Evolutionary conservation across 2,888 invertebrate genomes (phyloP).

Genomic region (Formica aserva): DNA sequence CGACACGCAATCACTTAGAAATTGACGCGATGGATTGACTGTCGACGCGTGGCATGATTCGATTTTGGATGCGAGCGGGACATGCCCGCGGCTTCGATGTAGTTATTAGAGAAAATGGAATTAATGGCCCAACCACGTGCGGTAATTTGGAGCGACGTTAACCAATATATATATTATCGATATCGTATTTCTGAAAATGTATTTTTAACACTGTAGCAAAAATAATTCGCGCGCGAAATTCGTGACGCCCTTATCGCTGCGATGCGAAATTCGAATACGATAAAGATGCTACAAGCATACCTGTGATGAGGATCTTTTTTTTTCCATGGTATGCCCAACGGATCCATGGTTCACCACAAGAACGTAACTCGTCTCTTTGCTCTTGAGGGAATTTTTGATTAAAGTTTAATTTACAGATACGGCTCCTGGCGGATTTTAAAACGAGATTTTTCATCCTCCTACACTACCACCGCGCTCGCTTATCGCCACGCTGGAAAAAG

Average conservation of each 20-base stretch:
- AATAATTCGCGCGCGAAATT: conserved; percentile 4
- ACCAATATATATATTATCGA: conserved; percentile 14
- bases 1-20: conserved; percentile 72
- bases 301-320: conserved; percentile 20
- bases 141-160: conserved; percentile 35
- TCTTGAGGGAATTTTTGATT: conserved; percentile 71
- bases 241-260: background rate
- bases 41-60: conserved; percentile 67
- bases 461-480: conserved; percentile 15
- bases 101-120: conserved; percentile 58
- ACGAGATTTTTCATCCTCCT: conserved; percentile 70
- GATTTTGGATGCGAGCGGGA: conserved; percentile 63
- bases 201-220: background rate
- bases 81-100: conserved; percentile 46
- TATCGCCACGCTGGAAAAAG: conserved; percentile 49
- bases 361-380: conserved; percentile 61
- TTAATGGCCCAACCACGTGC: conserved; percentile 39
- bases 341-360: conserved; percentile 60
- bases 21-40: conserved; percentile 73
- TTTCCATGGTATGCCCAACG: conserved; percentile 43
- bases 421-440: conserved; percentile 67
- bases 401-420: conserved; percentile 73
- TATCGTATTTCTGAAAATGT: background rate
- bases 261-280: conserved; percentile 3
- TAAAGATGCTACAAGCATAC: background rate